A percentile compares a stretch with the other conserved stretches of the same genome.
Conservation (phyloP, 2,888 invertebrate genomes). For the Brachypalpus laphriformis region DNA sequence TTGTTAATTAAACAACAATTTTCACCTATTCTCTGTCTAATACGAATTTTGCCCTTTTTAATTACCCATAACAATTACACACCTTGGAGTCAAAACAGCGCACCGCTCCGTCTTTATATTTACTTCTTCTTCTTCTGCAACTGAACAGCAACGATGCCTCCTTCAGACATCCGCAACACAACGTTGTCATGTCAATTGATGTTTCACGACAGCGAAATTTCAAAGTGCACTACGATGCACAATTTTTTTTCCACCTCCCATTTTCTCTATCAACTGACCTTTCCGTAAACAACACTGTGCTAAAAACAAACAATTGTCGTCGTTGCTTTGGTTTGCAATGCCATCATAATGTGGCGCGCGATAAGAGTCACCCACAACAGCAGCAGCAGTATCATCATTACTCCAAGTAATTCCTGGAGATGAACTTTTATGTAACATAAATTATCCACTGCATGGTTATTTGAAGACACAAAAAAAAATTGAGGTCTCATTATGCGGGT, state of each 20-base stretch:
- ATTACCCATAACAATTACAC: constrained; percentile 44
- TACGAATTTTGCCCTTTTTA: constrained; percentile 33
- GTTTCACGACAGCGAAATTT: constrained; percentile 24
- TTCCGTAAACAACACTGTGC: constrained; percentile 43
- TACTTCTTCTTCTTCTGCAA: background rate
- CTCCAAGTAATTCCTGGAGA: constrained; percentile 29
- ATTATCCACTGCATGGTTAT: constrained; percentile 30
- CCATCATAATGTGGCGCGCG: constrained; percentile 47
- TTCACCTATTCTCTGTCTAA: constrained; percentile 1
- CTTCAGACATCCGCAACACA: background rate
- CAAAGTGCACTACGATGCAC: constrained; percentile 16
- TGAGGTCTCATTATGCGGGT: constrained; percentile 72
- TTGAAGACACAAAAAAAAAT: constrained; percentile 21
- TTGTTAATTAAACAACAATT: constrained; percentile 32
- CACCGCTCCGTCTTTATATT: background rate
- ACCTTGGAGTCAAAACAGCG: constrained; percentile 11
- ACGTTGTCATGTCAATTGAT: constrained; percentile 27
- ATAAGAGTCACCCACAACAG: constrained; percentile 9
- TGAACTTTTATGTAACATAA: constrained; percentile 72
- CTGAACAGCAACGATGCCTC: background rate
- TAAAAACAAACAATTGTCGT: constrained; percentile 22
- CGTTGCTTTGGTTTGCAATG: constrained; percentile 11
- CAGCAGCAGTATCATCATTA: constrained; percentile 11
- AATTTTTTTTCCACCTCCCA: background rate
- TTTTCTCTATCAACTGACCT: constrained; percentile 63